Conservation (phyloP, 2,888 invertebrate genomes). For the Artemia sinica region DNA sequence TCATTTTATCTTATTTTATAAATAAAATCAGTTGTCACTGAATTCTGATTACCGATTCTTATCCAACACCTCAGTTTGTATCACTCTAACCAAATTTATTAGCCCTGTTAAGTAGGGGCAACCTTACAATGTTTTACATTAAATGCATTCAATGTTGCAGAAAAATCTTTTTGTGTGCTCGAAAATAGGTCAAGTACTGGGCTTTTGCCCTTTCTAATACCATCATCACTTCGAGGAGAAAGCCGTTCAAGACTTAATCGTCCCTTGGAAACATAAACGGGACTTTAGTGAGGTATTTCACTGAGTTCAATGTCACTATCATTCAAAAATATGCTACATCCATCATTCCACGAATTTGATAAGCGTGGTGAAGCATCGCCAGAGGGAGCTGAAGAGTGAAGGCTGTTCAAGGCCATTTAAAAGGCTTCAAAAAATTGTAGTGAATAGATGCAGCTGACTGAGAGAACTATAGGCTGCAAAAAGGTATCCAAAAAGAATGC, state of each 20-base stretch:
- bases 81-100: too few species aligned
- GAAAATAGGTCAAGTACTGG: background rate
- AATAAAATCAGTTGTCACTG: too few species aligned
- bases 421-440: too few species aligned
- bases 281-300: background rate
- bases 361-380: conserved; percentile 8
- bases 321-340: background rate
- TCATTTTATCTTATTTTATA: too few species aligned
- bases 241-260: background rate
- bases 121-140: too few species aligned
- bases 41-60: too few species aligned
- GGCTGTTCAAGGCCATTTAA: too few species aligned
- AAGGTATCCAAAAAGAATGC: too few species aligned
- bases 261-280: background rate
- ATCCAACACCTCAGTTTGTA: too few species aligned
- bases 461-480: too few species aligned
- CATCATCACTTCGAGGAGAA: conserved; percentile 2
- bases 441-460: too few species aligned
- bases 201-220: background rate
- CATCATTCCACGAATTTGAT: background rate
- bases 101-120: too few species aligned
- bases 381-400: background rate
- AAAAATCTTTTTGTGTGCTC: conserved; percentile 14
- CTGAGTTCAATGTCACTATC: background rate
- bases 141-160: conserved; percentile 26